Evolutionary conservation across 2,888 invertebrate genomes (phyloP).

Genomic region (Nephrotoma appendiculata): DNA sequence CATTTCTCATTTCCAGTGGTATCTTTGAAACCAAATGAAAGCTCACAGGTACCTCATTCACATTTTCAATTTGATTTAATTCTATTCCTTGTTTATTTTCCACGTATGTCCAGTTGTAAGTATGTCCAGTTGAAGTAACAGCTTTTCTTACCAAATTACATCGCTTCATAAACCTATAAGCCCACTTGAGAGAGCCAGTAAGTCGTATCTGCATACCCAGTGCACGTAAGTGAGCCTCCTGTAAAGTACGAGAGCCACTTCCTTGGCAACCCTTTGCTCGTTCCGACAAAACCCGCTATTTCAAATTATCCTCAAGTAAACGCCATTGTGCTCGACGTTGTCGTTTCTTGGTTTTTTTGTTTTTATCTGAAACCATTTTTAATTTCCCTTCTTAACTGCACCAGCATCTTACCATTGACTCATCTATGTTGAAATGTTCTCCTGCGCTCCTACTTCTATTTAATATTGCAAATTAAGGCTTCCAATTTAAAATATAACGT

Average conservation of each 20-base stretch:
- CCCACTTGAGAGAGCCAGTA: not conserved
- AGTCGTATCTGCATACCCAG: not conserved
- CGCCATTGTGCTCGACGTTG: not conserved
- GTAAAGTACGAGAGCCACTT: too few relatives aligned
- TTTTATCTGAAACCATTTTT: not conserved
- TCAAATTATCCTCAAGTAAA: not conserved
- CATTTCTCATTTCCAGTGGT: not conserved
- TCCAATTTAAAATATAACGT: too few relatives aligned
- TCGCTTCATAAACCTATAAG: not conserved
- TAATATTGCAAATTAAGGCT: too few relatives aligned
- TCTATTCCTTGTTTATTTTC: not conserved
- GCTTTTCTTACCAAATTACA: not conserved
- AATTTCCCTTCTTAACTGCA: too few relatives aligned
- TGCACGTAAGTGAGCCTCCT: not conserved
- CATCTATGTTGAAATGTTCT: too few relatives aligned
- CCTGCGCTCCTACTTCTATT: too few relatives aligned
- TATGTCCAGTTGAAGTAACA: not conserved
- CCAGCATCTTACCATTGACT: too few relatives aligned
- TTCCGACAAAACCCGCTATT: not conserved
- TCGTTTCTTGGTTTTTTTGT: not conserved
- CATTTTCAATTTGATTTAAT: not conserved
- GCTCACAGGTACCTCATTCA: not conserved
- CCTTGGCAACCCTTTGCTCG: not conserved
- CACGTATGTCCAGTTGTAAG: not conserved
- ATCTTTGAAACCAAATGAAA: not conserved